phyloP scores from a whole-genome alignment of 2,888 invertebrate genomes.

The Neoaliturus tenellus region DNA sequence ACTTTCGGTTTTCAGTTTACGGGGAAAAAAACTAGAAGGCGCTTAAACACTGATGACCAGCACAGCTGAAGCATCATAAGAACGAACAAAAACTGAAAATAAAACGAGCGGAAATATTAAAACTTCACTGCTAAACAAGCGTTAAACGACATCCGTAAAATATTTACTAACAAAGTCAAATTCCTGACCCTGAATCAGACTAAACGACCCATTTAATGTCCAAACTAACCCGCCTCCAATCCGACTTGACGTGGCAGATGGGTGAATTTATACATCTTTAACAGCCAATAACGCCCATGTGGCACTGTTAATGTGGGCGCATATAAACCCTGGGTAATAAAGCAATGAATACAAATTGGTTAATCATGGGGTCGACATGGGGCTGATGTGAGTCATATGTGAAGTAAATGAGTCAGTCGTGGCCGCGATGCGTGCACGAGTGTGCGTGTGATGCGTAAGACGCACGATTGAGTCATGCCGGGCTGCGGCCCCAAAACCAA shows the following conservation, averaged over 20 bases:
- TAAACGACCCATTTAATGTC: neutral
- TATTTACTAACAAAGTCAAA: constrained; percentile 9
- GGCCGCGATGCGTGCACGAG: neutral
- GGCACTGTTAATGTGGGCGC: neutral
- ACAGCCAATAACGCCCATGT: constrained; percentile 15
- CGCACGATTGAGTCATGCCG: neutral
- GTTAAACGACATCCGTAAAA: neutral
- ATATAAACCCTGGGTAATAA: neutral
- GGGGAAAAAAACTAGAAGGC: too few species aligned
- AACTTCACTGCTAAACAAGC: neutral
- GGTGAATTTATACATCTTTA: constrained; percentile 13
- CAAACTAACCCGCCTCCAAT: neutral
- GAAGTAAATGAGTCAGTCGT: neutral
- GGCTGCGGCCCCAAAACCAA: neutral
- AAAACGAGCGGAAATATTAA: neutral
- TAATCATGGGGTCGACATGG: neutral
- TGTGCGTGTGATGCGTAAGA: neutral
- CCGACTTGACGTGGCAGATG: neutral
- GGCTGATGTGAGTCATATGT: neutral
- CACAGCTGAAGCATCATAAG: too few species aligned
- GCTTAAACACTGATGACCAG: too few species aligned
- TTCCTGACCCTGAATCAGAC: neutral
- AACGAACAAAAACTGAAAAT: too few species aligned
- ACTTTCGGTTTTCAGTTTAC: too few species aligned
- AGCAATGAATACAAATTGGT: constrained; percentile 4